These are phyloP conservation scores for Scylla paramamosain DNA, from an alignment of 1,140 invertebrate species.

Conservation along the genomic window DNA sequence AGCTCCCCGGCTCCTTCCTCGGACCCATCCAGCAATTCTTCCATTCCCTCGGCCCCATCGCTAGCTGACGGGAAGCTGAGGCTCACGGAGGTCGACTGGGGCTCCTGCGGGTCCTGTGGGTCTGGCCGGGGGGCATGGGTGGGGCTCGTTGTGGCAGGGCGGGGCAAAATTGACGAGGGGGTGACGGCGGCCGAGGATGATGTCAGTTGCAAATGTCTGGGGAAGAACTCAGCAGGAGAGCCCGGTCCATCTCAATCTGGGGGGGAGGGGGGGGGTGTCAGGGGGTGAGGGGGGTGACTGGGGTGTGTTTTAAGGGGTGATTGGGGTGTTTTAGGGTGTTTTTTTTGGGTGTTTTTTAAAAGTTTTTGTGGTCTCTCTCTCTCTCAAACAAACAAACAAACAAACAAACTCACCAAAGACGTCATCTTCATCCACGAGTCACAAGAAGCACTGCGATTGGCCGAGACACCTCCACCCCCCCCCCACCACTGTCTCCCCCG, in stretches of 20 bases:
- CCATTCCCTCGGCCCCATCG: conserved; percentile 55
- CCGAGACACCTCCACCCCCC: too few relatives aligned
- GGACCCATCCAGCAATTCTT: conserved; percentile 54
- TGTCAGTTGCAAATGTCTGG: conserved; percentile 66
- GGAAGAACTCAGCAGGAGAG: conserved; percentile 51
- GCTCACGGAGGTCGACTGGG: conserved; percentile 61
- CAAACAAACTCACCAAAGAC: too few relatives aligned
- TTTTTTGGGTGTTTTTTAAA: too few relatives aligned
- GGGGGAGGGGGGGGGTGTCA: neutral
- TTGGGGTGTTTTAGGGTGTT: too few relatives aligned
- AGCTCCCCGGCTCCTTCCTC: conserved; percentile 55
- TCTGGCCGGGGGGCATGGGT: neutral
- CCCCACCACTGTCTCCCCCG: too few relatives aligned
- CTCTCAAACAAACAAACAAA: too few relatives aligned
- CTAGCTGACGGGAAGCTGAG: conserved; percentile 55
- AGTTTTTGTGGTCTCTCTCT: too few relatives aligned
- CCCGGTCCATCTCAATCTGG: conserved; percentile 61
- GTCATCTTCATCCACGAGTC: too few relatives aligned
- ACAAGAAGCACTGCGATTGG: too few relatives aligned
- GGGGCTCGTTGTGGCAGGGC: neutral
- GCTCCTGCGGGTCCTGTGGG: conserved; percentile 36
- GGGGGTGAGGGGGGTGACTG: neutral
- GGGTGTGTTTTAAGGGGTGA: neutral
- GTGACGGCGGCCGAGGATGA: conserved; percentile 57
- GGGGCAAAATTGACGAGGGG: conserved; percentile 46